A percentile compares a stretch with the other conserved stretches of the same genome.
Conservation (phyloP, 1,140 invertebrate genomes). For the Probaryconus sp. region DNA sequence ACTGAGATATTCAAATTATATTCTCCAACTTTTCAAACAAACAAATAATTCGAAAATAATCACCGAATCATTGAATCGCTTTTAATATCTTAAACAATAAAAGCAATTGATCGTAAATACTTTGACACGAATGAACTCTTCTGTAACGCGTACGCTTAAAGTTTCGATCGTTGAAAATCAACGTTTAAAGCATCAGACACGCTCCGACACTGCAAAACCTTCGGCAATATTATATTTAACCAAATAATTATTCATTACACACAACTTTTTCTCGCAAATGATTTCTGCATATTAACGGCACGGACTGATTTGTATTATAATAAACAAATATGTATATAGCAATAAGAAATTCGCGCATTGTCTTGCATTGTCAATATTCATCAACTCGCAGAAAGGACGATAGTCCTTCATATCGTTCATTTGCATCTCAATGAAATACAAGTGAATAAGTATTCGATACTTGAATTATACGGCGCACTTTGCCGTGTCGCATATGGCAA, state of each 20-base stretch:
- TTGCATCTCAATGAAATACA: conserved; percentile 22
- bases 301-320: conserved; percentile 25
- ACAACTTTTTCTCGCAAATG: neutral
- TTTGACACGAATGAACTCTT: too few species aligned
- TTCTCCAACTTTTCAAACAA: neutral
- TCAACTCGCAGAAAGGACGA: conserved; percentile 1
- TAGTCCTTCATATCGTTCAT: conserved; percentile 5
- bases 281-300: conserved; percentile 19
- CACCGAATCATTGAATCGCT: too few species aligned
- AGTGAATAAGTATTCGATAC: conserved; percentile 23
- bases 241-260: conserved; percentile 9
- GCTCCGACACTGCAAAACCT: too few species aligned
- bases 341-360: conserved; percentile 16
- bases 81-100: too few species aligned
- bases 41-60: too few species aligned
- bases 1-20: conserved; percentile 6
- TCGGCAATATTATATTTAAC: neutral
- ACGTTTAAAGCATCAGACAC: too few species aligned
- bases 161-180: too few species aligned
- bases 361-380: conserved; percentile 22
- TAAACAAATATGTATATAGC: conserved; percentile 25
- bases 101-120: too few species aligned
- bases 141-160: too few species aligned
- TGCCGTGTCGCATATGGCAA: conserved; percentile 3
- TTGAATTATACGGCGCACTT: conserved; percentile 11